Evolutionary conservation across 2,888 invertebrate genomes (phyloP), one percentile per base, ranked within the genome.

Genomic region (Xanthorhoe designata): DNA sequence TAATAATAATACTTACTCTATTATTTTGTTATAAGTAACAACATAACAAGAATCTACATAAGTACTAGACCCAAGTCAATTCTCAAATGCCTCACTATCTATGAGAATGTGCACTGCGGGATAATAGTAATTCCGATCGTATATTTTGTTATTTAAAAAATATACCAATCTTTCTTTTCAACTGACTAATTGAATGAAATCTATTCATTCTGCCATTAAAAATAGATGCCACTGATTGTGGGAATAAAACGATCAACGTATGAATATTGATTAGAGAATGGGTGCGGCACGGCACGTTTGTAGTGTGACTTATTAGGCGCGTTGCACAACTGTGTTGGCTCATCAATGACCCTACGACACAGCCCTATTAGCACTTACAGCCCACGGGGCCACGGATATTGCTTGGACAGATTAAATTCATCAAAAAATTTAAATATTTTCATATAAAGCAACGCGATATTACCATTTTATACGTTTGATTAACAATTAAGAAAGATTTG

Each of bases 281-380:
- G 66, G 69, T 17, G 66, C 66, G 72, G 70, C 58, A 24, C 51
- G 65, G 70, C 58, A 24, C 51, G 65, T 67, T 72, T 68, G 65
- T 67, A 42, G 66, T 56, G 35, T 68, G 57, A 68, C 73, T 71
- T 75, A 78, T 78, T 80, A 75, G 64, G 77, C 75, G 79, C 75
- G 75, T 85, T 84, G 72, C 82, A 77, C 76, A 82, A 82, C 68
- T 64, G 61, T 59, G 64, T 73, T 68, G 75, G 77, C 64, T 74
- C 74, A 70, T 75, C 75, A 70, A 50, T 84, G 85, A 84, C 86
- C 83, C 80, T 77, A 75, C 71, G 77, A 78, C 79, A 80, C 74
- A 75, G 75, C 75, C 70, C 66, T 75, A 77, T 74, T 76, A 70
- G 72, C 80, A 75, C 80, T 75, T 75, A 77, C 79, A 64, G 70